Evolutionary conservation across 2,797 vertebrate species (phyloP), one percentile per base, ranked within the genome.

Genomic region (Syngnathus rostellatus): DNA sequence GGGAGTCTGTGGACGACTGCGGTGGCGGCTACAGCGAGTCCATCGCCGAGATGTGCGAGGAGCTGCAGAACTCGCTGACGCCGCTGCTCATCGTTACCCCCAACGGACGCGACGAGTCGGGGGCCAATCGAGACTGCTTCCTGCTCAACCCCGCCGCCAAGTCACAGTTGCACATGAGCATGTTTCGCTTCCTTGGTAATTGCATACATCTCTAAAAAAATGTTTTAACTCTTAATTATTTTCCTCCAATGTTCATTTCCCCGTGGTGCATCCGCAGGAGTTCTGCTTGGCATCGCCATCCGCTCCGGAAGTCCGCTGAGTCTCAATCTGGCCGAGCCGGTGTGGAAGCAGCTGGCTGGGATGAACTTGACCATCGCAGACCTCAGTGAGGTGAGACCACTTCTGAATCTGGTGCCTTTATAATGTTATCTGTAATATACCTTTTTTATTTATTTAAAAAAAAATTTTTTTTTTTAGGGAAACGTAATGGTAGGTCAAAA

Each of bases 311-410:
- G 97, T 79, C 97, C 97, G 39, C 88, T 99, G 66, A 99, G 97
- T 83, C 93, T 99, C 77, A 99, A 93, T 83, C 90, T 99, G 66
- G 97, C 97, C 0, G 97, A 99, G 83, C 97, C 97, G 0, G 96
- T 99, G 5, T 99, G 97, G 97, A 99, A 99, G 76, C 97, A 99
- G 79, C 92, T 99, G 84, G 97, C 97, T 40, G 97, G 97, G 77
- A 98, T 99, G 97, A 99, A 93, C 83, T 89, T 99, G 77, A 99
- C 95, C 77, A 99, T 99, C 50, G 97, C 97, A 77, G 97, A 99
- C 92, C 96, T 99, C 84, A 99, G 97, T 82, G 97, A 99, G 93
- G 97, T 96, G 16, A 25, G 51, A 31, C 17, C 41, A 31, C 8
- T n/a, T 37, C 3, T 12, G 40, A 8, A 11, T 2, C 55, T 12